Conservation (phyloP, 1,140 invertebrate genomes). For the Pomacea maculata region DNA sequence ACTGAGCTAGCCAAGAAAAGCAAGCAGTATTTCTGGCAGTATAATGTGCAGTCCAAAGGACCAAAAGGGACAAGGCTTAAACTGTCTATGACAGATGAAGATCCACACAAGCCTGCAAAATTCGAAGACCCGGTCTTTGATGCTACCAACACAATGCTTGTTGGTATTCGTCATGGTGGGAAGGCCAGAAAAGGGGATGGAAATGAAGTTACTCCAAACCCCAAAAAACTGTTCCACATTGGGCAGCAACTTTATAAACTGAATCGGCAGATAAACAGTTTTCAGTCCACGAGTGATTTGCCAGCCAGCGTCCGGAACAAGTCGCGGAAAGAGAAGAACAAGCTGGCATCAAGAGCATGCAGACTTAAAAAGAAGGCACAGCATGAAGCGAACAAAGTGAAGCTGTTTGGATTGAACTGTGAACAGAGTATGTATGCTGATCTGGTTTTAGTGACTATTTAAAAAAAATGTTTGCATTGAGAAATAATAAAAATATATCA, state of each 20-base stretch:
- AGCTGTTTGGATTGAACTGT: conserved; percentile 89
- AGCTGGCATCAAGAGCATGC: conserved; percentile 94
- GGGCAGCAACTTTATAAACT: conserved; percentile 93
- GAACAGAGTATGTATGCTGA: conserved; percentile 85
- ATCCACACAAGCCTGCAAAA: conserved; percentile 88
- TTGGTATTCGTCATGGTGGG: conserved; percentile 72
- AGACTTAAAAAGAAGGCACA: conserved; percentile 70
- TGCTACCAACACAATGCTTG: conserved; percentile 36
- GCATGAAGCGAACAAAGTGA: conserved; percentile 73
- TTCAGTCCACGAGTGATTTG: conserved; percentile 93
- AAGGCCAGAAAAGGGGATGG: conserved; percentile 97
- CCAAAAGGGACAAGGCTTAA: conserved; percentile 77
- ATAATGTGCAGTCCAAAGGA: conserved; percentile 98
- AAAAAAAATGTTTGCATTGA: neutral
- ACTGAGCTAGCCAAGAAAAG: conserved; percentile 75
- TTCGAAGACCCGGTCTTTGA: conserved; percentile 66
- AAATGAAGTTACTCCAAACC: conserved; percentile 95
- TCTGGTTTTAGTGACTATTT: neutral
- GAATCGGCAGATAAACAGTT: conserved; percentile 91
- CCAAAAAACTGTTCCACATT: conserved; percentile 87
- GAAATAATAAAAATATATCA: neutral
- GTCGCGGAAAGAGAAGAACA: conserved; percentile 97
- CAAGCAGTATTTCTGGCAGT: conserved; percentile 91
- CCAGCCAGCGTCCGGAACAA: conserved; percentile 80
- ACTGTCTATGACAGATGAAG: conserved; percentile 71